A percentile compares a stretch with the other conserved stretches of the same genome.
These are phyloP conservation scores for Prionailurus viverrinus DNA, from an alignment of 2,113 vertebrate species.

Conservation along the genomic window DNA sequence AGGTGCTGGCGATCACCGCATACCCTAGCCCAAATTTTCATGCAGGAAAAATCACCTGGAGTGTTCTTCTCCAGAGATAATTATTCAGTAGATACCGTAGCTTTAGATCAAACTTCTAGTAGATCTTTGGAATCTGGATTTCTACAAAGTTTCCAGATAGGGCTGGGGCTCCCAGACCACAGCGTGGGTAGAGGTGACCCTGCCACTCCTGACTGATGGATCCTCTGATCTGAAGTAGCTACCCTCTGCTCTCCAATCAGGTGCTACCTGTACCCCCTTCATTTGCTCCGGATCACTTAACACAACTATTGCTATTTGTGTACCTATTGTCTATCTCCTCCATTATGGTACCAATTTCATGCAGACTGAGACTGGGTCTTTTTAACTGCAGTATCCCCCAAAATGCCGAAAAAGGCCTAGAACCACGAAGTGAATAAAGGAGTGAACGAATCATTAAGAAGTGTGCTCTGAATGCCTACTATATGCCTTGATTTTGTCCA, in stretches of 20 bases:
- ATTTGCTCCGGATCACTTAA: not conserved
- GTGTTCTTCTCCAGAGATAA: not conserved
- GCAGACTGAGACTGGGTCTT: not conserved
- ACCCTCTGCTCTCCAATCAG: not conserved
- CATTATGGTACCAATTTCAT: not conserved
- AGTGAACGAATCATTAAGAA: not conserved
- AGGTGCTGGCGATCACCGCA: not conserved
- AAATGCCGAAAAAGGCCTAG: not conserved
- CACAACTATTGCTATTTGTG: not conserved
- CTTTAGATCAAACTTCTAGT: conserved; percentile 10
- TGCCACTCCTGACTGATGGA: not conserved
- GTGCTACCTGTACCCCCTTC: not conserved
- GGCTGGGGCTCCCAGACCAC: not conserved
- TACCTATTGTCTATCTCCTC: not conserved
- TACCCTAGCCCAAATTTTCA: not conserved
- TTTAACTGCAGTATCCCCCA: not conserved
- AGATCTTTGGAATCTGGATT: not conserved
- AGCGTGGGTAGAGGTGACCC: not conserved
- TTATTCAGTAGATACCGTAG: not conserved
- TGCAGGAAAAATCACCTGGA: not conserved
- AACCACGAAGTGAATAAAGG: not conserved
- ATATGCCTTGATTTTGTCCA: not conserved
- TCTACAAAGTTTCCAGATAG: not conserved
- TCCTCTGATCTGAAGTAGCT: not conserved
- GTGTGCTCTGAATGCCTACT: not conserved